Evolutionary conservation across 2,888 invertebrate genomes (phyloP).

Genomic region (Pandemis cinnamomeana): DNA sequence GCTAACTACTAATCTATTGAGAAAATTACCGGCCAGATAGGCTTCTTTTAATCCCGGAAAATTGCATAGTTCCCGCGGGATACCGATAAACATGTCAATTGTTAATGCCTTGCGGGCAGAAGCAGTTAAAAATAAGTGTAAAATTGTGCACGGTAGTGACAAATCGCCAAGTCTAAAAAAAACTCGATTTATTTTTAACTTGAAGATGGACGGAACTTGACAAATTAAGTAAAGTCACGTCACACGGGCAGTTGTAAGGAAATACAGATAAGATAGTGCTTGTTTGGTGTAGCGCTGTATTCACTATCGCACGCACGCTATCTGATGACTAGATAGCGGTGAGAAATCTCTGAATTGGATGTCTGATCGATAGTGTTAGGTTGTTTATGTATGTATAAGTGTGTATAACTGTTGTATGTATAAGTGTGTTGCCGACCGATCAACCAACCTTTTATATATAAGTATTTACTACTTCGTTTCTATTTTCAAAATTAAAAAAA

Average conservation of each 20-base stretch:
- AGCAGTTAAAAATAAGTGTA: not conserved
- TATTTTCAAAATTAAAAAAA: too few relatives aligned
- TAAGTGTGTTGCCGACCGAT: too few relatives aligned
- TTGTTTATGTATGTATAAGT: too few relatives aligned
- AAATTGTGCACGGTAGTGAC: not conserved
- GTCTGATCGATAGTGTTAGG: not conserved
- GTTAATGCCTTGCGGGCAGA: not conserved
- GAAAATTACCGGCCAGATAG: too few relatives aligned
- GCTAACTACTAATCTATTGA: too few relatives aligned
- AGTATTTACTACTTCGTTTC: too few relatives aligned
- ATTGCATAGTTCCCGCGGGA: too few relatives aligned
- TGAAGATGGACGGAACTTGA: not conserved
- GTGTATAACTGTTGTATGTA: too few relatives aligned
- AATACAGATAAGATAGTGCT: slow-evolving; percentile 2
- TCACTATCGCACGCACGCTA: not conserved
- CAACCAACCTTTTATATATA: too few relatives aligned
- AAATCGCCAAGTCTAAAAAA: not conserved
- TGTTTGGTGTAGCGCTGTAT: slow-evolving; percentile 2
- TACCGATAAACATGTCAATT: too few relatives aligned
- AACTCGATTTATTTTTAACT: not conserved
- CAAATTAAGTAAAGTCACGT: slow-evolving; percentile 21
- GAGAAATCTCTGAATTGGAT: slow-evolving; percentile 3
- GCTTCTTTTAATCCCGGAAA: too few relatives aligned
- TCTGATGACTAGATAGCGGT: not conserved
- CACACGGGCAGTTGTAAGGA: not conserved